Evolutionary conservation across 1,140 invertebrate species (phyloP).

Genomic region (Caerostris darwini): DNA sequence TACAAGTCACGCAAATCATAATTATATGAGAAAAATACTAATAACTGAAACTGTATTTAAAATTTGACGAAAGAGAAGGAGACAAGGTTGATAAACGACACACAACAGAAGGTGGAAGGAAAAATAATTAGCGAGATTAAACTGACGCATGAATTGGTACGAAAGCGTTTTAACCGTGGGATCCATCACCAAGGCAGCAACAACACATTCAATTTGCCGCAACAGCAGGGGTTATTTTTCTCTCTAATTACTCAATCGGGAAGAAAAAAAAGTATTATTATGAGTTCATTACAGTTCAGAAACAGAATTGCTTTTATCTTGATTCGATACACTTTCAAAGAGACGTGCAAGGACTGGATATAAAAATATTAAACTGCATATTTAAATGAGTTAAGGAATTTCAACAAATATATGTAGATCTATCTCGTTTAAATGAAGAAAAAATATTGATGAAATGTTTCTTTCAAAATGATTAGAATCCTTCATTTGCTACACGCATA

Average conservation of each 20-base stretch:
- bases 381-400: too few species aligned
- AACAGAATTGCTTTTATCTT: too few species aligned
- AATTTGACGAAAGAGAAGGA: not conserved
- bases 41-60: not conserved
- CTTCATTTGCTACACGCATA: too few species aligned
- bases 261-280: not conserved
- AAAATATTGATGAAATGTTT: too few species aligned
- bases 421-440: too few species aligned
- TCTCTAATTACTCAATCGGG: not conserved
- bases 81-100: not conserved
- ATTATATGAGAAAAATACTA: not conserved
- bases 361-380: too few species aligned
- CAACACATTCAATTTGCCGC: not conserved
- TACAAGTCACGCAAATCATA: not conserved
- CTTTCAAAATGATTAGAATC: too few species aligned
- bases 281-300: too few species aligned
- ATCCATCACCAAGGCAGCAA: not conserved
- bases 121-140: constrained; percentile 5
- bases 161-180: not conserved
- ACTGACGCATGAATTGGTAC: not conserved
- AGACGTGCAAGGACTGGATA: too few species aligned
- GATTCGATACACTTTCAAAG: too few species aligned
- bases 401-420: too few species aligned
- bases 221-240: not conserved
- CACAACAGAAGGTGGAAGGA: not conserved